Evolutionary conservation across 1,140 invertebrate species (phyloP), one percentile per base, ranked within the genome.

Genomic region (Monochamus saltuarius): DNA sequence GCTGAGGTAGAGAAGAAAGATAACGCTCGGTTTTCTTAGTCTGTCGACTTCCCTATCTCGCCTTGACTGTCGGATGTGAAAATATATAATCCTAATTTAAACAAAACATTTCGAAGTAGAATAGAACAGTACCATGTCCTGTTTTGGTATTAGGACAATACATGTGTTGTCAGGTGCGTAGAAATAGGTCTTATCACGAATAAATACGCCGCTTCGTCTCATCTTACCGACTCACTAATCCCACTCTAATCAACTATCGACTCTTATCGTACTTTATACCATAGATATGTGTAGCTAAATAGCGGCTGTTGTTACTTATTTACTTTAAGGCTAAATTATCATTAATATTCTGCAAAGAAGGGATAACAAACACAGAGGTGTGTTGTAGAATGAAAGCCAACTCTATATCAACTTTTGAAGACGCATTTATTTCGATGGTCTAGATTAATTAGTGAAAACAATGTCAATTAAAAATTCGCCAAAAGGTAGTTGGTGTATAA

Each of bases 191-290:
- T 65, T 65, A 65, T 65, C 62, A 56, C 4, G 49, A 52, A 61
- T 58, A 60, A 65, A 65, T 65, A 57, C 56, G 62, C 62, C 62
- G 62, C 59, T 55, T 51, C 61, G 56, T 64, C 43, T 65, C 62
- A 65, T 65, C 58, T 65, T 42, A 43, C 62, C 62, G 62, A 51
- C 53, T 36, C 54, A 43, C 59, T 65, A 65, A 65, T 65, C 62
- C 59, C 62, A 11, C 14, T 56, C 56, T 65, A 65, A 65, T 65
- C 62, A 55, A 50, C 47, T 65, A 65, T 65, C 62, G 62, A 53
- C 58, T 61, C 62, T 65, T 65, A 65, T 65, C 62, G 22, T 29
- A 40, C 51, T 53, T 53, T 53, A 36, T 36, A 39, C 40, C 22
- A 29, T 40, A 53, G 51, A 53, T 34, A 50, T 50, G 47, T 29